Percentiles rank a stretch among this genome's conserved stretches.
Evolutionary conservation across 2,113 vertebrate species (phyloP).

Genomic region (pig (Sus scrofa)): DNA sequence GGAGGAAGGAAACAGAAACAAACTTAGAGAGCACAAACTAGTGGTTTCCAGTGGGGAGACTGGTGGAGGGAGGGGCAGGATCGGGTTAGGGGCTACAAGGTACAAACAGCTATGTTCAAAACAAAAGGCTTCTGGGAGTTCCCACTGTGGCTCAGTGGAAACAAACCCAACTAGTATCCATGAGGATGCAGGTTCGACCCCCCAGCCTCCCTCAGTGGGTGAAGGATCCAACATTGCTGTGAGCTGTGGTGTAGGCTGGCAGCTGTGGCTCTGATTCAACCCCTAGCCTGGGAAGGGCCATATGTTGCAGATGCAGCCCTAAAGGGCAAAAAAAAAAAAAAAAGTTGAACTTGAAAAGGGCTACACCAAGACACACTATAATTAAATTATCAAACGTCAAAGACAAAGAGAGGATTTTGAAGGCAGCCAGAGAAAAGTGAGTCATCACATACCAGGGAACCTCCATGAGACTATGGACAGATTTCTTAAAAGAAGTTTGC

Average conservation of each 20-base stretch:
- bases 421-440: too few species aligned
- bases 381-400: not conserved
- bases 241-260: too few species aligned
- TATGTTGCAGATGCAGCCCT: too few species aligned
- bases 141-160: not conserved
- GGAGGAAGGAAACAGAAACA: not conserved
- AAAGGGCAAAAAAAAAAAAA: too few species aligned
- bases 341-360: not conserved
- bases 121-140: not conserved
- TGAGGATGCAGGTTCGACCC: not conserved
- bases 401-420: not conserved
- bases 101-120: too few species aligned
- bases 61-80: rapidly evolving
- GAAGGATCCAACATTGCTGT: too few species aligned
- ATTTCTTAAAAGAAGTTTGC: too few species aligned
- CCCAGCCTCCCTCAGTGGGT: too few species aligned
- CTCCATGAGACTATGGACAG: too few species aligned
- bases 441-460: too few species aligned
- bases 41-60: not conserved
- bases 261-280: too few species aligned
- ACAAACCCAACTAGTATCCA: not conserved
- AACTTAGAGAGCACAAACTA: not conserved
- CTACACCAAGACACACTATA: not conserved
- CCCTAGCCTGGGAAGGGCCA: too few species aligned
- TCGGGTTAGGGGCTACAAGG: not conserved